Evolutionary conservation across 2,888 invertebrate species (phyloP), one percentile per base, ranked within the genome.

Genomic region (Andrena fulva): DNA sequence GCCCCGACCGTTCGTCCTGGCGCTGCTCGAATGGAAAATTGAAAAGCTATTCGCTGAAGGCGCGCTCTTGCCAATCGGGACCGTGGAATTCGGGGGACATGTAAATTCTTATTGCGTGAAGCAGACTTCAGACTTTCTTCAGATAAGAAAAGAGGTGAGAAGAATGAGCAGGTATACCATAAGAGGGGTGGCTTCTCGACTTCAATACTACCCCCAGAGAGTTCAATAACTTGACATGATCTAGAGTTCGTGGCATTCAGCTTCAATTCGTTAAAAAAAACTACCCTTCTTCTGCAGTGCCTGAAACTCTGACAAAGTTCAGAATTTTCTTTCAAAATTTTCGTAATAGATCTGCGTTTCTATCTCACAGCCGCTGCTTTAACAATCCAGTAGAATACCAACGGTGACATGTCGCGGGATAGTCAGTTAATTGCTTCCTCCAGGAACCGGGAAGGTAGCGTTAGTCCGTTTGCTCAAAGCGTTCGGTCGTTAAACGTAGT

Each of bases 401-500:
- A 7, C 31, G 10, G 27, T 24, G 31, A 24, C 62, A 27, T 2
- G 8, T 27, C 2, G 35, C 52, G 35, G 50, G 24, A 35, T n/a
- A 73, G 35, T 20, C 10, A 10, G 59, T 69, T 62, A 69, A 69
- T 60, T 50, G 52, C 42, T 27, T 27, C 29, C 31, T 8, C 29
- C n/a, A 6, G 8, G 1, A 27, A n/a, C n/a, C 24, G 8, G 1
- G 27, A 48, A 3, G 20, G 31, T 31, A 20, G n/a, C n/a, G 10
- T 16, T 20, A 4, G 35, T 1, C 10, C 24, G 35, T 78, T 27
- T 2, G 2, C 42, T 42, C 42, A 4, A 42, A 63, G 20, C 24
- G 29, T 3, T 56, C 42, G 5, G 16, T 16, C 20, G 85, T 60
- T 76, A 35, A 74, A 85, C 63, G 54, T 42, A 35, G 42, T 59